Evolutionary conservation across 2,888 invertebrate species (phyloP).

Genomic region (Rhingia rostrata): DNA sequence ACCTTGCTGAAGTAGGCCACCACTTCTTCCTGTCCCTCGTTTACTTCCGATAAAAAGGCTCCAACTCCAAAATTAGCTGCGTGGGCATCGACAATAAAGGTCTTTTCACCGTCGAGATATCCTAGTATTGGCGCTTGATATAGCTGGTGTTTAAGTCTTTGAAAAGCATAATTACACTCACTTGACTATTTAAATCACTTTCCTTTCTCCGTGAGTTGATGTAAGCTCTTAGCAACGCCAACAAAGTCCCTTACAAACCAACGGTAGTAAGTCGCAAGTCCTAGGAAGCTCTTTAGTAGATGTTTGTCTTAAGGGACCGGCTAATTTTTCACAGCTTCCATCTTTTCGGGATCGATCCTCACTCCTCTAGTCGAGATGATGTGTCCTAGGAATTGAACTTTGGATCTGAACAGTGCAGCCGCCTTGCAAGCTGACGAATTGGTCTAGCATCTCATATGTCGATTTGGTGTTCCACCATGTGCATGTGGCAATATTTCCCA

Average conservation of each 20-base stretch:
- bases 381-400: neutral
- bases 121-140: slow-evolving; percentile 1
- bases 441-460: no score
- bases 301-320: slow-evolving; percentile 1
- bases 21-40: no score
- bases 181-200: no score
- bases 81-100: slow-evolving; percentile 12
- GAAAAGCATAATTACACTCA: no score
- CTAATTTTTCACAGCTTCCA: slow-evolving; percentile 3
- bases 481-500: no score
- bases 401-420: no score
- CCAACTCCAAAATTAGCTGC: slow-evolving; percentile 9
- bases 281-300: slow-evolving; percentile 14
- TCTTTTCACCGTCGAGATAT: slow-evolving; percentile 4
- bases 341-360: neutral
- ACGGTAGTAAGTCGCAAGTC: neutral
- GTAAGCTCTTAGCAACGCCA: no score
- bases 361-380: slow-evolving; percentile 1
- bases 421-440: no score
- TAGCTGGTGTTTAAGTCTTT: neutral
- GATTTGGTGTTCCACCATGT: no score
- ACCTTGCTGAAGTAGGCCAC: no score
- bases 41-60: no score
- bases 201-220: no score
- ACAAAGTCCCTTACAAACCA: slow-evolving; percentile 4